Percentiles rank a stretch among this genome's conserved stretches.
phyloP scores from a whole-genome alignment of 2,113 vertebrate genomes.

The Bungarus multicinctus region DNA sequence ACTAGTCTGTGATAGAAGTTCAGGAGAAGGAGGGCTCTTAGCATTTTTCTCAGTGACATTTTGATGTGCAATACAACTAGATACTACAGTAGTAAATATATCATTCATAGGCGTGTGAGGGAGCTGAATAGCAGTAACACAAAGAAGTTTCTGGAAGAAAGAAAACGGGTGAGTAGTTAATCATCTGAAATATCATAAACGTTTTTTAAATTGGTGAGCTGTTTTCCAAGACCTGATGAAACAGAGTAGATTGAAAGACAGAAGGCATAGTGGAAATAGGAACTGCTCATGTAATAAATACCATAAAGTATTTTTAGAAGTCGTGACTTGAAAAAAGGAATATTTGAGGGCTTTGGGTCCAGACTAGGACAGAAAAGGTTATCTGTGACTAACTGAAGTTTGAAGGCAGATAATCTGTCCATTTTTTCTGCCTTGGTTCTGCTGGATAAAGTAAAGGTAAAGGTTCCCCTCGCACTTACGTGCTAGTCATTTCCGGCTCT shows the following conservation, averaged over 20 bases:
- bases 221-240: background rate
- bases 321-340: background rate
- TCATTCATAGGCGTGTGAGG: constrained; percentile 85
- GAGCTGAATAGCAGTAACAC: constrained; percentile 99
- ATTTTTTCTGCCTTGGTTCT: background rate
- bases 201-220: background rate
- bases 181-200: constrained; percentile 12
- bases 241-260: background rate
- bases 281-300: background rate
- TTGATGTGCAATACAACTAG: background rate
- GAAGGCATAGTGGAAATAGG: background rate
- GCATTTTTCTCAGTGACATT: background rate
- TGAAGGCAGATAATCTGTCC: background rate
- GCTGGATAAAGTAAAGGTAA: background rate
- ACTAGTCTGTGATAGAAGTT: background rate
- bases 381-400: background rate
- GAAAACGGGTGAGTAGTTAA: constrained; percentile 85
- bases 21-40: background rate
- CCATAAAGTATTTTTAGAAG: background rate
- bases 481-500: too few relatives aligned
- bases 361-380: background rate
- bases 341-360: background rate
- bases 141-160: constrained; percentile 98
- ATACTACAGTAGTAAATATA: background rate
- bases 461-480: too few relatives aligned